Evolutionary conservation across 2,113 vertebrate genomes (phyloP), one percentile per base, ranked within the genome.

Genomic region (Acanthisitta chloris): DNA sequence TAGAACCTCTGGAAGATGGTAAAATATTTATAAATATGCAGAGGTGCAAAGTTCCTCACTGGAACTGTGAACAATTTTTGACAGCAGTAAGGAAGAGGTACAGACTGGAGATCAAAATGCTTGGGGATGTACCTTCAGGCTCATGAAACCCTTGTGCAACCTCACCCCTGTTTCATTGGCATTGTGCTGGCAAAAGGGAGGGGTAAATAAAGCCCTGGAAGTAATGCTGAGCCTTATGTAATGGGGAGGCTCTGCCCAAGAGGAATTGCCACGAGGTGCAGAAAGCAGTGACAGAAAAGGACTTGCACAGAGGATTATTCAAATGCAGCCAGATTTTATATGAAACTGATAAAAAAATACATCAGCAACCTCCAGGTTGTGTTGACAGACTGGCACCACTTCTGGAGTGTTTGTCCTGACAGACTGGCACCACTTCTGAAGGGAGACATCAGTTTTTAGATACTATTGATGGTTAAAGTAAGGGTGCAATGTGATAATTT

Each of bases 381-480:
- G 55, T 72, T 77, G 76, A 21, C 13, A 45, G 81, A 42, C 23
- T 69, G 84, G n/a, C n/a, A 59, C 31, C 21, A 4, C 13, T 49
- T 78, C 26, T 2, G 24, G 61, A 81, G 21, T n/a, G n/a, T n/a
- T n/a, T 79, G 14, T 54, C 33, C 57, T 77, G 76, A 21, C 13
- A 45, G 81, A 42, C 23, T 69, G 84, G n/a, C n/a, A 59, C 31
- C 21, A 4, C 13, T 49, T 78, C 26, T 2, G 24, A 64, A 81
- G 21, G 0, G 2, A 86, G 46, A 42, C 2, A 1, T 49, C 2
- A 12, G 57, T 59, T 55, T 69, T 42, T 8, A 52, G 54, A 43
- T 93, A 46, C 42, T 82, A 16, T 49, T 61, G 33, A 54, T 61
- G 7, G 13, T 70, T 62, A 40, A 88, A 81, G 42, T 40, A 49